Conservation (phyloP, 2,113 vertebrate species). For the Thamnaconus septentrionalis region DNA sequence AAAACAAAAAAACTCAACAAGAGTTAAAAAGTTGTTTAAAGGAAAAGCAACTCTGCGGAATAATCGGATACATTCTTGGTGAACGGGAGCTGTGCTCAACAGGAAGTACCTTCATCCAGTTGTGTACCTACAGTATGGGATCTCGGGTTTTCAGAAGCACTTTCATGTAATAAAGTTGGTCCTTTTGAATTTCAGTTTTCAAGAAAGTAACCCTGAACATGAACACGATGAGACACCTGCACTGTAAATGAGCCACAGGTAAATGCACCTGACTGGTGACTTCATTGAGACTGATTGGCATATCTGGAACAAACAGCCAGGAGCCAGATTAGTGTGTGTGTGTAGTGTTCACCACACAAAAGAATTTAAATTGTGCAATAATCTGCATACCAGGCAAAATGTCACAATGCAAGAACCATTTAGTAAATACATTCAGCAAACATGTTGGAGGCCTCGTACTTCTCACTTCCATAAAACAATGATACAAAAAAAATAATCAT, state of each 20-base stretch:
- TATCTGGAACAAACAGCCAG: slow-evolving; percentile 1
- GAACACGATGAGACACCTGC: not conserved
- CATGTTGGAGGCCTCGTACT: slow-evolving; percentile 28
- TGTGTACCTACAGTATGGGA: slow-evolving; percentile 16
- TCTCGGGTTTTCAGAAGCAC: slow-evolving; percentile 33
- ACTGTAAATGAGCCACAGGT: slow-evolving; percentile 5
- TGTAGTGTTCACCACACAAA: slow-evolving; percentile 22
- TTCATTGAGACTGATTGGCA: slow-evolving; percentile 8
- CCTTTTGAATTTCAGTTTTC: too few species aligned
- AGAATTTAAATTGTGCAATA: slow-evolving; percentile 56
- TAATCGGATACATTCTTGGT: slow-evolving; percentile 36
- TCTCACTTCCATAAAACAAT: slow-evolving; percentile 26
- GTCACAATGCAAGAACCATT: not conserved
- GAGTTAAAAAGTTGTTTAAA: slow-evolving; percentile 5
- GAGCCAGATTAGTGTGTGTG: slow-evolving; percentile 18
- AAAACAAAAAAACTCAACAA: too few species aligned
- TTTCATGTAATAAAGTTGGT: slow-evolving; percentile 14
- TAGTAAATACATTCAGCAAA: slow-evolving; percentile 57
- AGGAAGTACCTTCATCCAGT: slow-evolving; percentile 18
- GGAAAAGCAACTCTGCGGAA: not conserved
- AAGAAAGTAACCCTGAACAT: too few species aligned
- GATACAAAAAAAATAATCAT: slow-evolving; percentile 9
- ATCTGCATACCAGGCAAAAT: slow-evolving; percentile 30
- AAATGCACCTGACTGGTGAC: slow-evolving; percentile 10
- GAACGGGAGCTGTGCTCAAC: not conserved